These are phyloP conservation scores for Beroe ovata DNA, from an alignment of 37 sponge, comb jelly and placozoan genomes.

Conservation along the genomic window DNA sequence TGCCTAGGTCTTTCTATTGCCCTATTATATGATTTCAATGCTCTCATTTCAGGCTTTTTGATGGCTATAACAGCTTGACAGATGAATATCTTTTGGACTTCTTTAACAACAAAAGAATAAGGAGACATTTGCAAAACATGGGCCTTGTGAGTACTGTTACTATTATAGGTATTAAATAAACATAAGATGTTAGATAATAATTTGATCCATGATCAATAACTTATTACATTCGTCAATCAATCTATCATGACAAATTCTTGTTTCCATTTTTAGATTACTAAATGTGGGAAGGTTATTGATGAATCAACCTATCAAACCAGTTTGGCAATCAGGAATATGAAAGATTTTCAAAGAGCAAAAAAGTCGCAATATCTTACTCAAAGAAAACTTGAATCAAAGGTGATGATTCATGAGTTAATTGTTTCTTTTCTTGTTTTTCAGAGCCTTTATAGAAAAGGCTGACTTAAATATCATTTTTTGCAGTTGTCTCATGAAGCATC, in stretches of 20 bases:
- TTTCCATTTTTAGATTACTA: slow-evolving; percentile 79
- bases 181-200: too few species aligned
- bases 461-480: too few species aligned
- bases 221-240: too few species aligned
- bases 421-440: too few species aligned
- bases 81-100: slow-evolving; percentile 83
- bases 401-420: too few species aligned
- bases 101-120: slow-evolving; percentile 74
- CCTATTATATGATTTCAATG: too few species aligned
- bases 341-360: slow-evolving; percentile 27
- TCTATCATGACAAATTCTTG: too few species aligned
- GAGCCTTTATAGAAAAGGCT: too few species aligned
- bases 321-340: slow-evolving; percentile 71
- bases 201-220: too few species aligned
- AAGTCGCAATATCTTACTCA: slow-evolving; percentile 15
- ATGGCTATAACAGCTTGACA: slow-evolving; percentile 85
- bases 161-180: too few species aligned
- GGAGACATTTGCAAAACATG: slow-evolving; percentile 78
- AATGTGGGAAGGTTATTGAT: slow-evolving; percentile 79
- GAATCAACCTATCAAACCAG: slow-evolving; percentile 73
- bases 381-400: neutral
- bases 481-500: too few species aligned
- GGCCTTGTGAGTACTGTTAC: slow-evolving; percentile 80
- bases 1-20: too few species aligned
- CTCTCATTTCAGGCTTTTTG: slow-evolving; percentile 78